Evolutionary conservation across 2,888 invertebrate genomes (phyloP), one percentile per base, ranked within the genome.

Genomic region (Drosophila peninsularis): DNA sequence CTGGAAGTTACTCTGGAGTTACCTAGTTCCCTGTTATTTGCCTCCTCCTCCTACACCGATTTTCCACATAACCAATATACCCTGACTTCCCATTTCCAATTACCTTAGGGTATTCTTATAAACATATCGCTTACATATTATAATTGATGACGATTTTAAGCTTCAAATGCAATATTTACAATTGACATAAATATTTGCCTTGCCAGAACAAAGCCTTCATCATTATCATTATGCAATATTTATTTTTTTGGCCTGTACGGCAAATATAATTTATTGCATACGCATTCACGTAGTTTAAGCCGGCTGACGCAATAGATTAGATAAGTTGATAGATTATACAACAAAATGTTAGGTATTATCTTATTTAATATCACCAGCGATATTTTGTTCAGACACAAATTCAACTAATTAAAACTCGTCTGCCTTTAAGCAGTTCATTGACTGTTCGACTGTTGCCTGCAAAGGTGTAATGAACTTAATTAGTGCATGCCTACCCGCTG

Each of bases 401-500:
- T 30, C 17, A 24, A 19, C 30, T 62, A 55, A 78, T 53, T n/a
- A 27, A 49, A 44, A 45, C 47, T 52, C 21, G 50, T 57, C 45
- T 56, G 54, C 14, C 32, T 11, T 24, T 32, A 36, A 36, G 34
- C 52, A 53, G 67, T 70, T 67, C 61, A 34, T 32, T 53, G 53
- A 57, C 64, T 49, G 19, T n/a, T n/a, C n/a, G n/a, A n/a, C n/a
- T n/a, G n/a, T 6, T 5, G 41, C 41, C 42, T 13, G 19, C 21
- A 55, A n/a, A 24, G 10, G 50, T 50, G 10, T 34, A 37, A 30
- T 24, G 11, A 27, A 39, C 11, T 39, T 75, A 44, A 75, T 78
- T 75, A 75, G 54, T 53, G 37, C 21, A 47, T 27, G 54, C n/a
- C 78, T 47, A 13, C 52, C 62, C 44, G 75, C 75, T 63, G 71